phyloP scores from a whole-genome alignment of 2,797 vertebrate species.

The Rhincodon typus region DNA sequence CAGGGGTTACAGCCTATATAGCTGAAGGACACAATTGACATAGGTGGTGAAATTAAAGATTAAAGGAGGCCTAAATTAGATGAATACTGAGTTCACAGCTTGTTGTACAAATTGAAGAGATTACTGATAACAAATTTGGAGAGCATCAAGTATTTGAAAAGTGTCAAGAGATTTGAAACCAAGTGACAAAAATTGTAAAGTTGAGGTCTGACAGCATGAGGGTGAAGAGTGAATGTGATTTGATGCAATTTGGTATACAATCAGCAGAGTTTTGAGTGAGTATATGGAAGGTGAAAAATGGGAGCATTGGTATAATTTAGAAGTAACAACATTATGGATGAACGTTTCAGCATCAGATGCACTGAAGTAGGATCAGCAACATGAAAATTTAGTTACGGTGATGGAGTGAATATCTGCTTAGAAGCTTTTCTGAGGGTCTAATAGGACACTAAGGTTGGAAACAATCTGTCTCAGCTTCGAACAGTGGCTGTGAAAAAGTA shows the following conservation, averaged over 20 bases:
- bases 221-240: not conserved
- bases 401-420: not conserved
- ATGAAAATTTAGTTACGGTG: not conserved
- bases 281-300: not conserved
- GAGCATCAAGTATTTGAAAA: not conserved
- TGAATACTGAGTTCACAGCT: not conserved
- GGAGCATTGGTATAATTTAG: too few species aligned
- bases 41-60: not conserved
- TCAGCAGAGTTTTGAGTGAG: not conserved
- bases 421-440: not conserved
- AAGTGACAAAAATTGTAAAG: not conserved
- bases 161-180: not conserved
- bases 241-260: not conserved
- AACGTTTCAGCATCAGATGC: not conserved
- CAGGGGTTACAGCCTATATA: too few species aligned
- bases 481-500: not conserved
- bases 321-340: not conserved
- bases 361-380: not conserved
- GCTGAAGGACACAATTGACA: not conserved
- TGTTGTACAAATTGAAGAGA: not conserved
- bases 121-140: not conserved
- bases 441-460: not conserved
- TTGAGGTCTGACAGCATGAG: not conserved
- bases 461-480: not conserved
- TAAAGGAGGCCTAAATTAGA: not conserved